These are phyloP conservation scores for Percopsis transmontana DNA, from an alignment of 2,113 vertebrate genomes.

Conservation along the genomic window DNA sequence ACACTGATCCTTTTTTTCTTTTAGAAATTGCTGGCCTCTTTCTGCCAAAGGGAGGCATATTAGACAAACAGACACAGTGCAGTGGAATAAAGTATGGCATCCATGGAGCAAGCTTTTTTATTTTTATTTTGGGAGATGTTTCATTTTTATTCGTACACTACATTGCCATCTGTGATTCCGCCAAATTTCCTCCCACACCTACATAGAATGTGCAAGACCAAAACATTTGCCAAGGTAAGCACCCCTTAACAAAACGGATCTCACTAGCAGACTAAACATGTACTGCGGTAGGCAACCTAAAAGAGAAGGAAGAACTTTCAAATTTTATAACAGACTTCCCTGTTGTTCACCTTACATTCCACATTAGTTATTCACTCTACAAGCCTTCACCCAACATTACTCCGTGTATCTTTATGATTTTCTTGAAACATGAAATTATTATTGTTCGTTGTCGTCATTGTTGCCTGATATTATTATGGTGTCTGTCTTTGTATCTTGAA, in stretches of 20 bases:
- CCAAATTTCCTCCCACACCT: slow-evolving; percentile 50
- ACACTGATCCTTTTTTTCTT: slow-evolving; percentile 45
- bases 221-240: slow-evolving; percentile 48
- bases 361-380: slow-evolving; percentile 13
- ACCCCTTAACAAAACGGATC: slow-evolving; percentile 35
- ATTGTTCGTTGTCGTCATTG: slow-evolving; percentile 40
- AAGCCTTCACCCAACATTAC: slow-evolving; percentile 10
- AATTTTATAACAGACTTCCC: slow-evolving; percentile 31
- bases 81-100: slow-evolving; percentile 40
- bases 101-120: slow-evolving; percentile 36
- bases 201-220: slow-evolving; percentile 44
- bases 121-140: slow-evolving; percentile 5
- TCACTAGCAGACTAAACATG: slow-evolving; percentile 49
- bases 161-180: slow-evolving; percentile 50
- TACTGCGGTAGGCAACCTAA: slow-evolving; percentile 20
- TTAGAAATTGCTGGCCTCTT: slow-evolving; percentile 36
- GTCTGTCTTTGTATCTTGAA: slow-evolving; percentile 56
- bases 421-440: slow-evolving; percentile 11
- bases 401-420: slow-evolving; percentile 7
- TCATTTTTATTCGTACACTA: slow-evolving; percentile 35
- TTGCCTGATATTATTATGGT: slow-evolving; percentile 35
- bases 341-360: slow-evolving; percentile 27
- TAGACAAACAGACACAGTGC: slow-evolving; percentile 26
- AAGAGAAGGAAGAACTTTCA: slow-evolving; percentile 23
- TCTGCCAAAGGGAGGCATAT: slow-evolving; percentile 26